Evolutionary conservation across 2,113 vertebrate species (phyloP), one percentile per base, ranked within the genome.

Genomic region (Lophochroa leadbeateri): DNA sequence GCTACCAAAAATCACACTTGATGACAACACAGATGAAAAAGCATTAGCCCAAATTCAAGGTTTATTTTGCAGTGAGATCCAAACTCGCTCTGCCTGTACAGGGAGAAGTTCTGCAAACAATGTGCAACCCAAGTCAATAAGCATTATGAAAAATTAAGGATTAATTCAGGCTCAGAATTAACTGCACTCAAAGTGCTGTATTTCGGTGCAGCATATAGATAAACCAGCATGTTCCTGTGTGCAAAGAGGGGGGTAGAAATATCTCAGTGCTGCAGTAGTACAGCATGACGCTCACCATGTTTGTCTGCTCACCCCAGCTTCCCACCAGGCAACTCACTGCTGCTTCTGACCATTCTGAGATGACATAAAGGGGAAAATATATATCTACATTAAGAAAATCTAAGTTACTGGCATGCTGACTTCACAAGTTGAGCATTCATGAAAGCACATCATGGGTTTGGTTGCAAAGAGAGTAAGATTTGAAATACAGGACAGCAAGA

Each of bases 51-150:
- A 2, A 39, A 25, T 25, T 81, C 41, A 47, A 31, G 9, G 7
- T 21, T 3, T 20, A 20, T 64, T 79, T 71, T 41, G 20, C 57
- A 80, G 13, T 55, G 33, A 57, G 18, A 88, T 31, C 6, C 49
- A 65, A 65, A 67, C 9, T 37, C 7, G 1, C 1, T 67, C 41
- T 0, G 5, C 16, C 20, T 50, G 8, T 7, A 44, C 0, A 5
- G 5, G 10, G 5, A 78, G 11, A 63, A 87, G 29, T 63, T 55
- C 43, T 33, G 13, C 3, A 4, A 31, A 46, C 23, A 18, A 33
- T 0, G 0, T 21, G 71, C 55, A 75, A 67, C 1, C 5, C 35
- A 39, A 71, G 49, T 6, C 63, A 75, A 63, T 27, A 29, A 74
- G 16, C n/a, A 47, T 25, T 7, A 79, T 0, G 3, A 29, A 87